phyloP scores from a whole-genome alignment of 2,888 invertebrate species.

The Hydriomena furcata region DNA sequence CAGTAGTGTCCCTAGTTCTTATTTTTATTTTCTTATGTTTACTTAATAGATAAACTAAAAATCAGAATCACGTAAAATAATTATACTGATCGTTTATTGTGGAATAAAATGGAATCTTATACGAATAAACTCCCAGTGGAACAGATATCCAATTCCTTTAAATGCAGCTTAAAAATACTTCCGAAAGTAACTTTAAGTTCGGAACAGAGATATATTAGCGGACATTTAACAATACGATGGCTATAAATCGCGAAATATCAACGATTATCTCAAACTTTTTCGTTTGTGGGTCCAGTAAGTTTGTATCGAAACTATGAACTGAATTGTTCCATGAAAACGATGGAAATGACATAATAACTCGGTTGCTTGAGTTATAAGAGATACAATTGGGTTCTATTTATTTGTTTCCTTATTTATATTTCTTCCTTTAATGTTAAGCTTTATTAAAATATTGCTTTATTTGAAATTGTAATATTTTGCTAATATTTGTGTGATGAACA shows the following conservation, averaged over 20 bases:
- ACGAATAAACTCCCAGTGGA: conserved; percentile 28
- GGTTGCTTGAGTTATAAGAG: conserved; percentile 26
- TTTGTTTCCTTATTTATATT: neutral
- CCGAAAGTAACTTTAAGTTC: too few species aligned
- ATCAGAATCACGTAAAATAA: too few species aligned
- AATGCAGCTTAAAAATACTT: conserved; percentile 33
- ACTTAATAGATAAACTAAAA: too few species aligned
- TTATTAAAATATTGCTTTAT: neutral
- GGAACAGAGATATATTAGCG: conserved; percentile 38
- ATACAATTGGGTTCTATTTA: conserved; percentile 10
- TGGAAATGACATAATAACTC: conserved; percentile 31
- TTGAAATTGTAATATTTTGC: too few species aligned
- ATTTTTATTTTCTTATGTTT: too few species aligned
- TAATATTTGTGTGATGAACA: too few species aligned
- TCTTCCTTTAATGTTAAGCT: neutral
- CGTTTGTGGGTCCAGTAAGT: conserved; percentile 34
- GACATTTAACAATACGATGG: conserved; percentile 40
- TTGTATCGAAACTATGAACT: conserved; percentile 38
- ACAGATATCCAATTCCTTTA: conserved; percentile 34
- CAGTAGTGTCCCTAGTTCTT: too few species aligned
- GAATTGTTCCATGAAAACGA: conserved; percentile 40
- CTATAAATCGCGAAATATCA: conserved; percentile 41
- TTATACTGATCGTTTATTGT: too few species aligned
- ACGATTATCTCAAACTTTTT: conserved; percentile 38
- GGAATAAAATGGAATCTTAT: neutral